Base-by-base conservation (phyloP, 2,888 invertebrate genomes). In the Polymixis flavicincta region DNA sequence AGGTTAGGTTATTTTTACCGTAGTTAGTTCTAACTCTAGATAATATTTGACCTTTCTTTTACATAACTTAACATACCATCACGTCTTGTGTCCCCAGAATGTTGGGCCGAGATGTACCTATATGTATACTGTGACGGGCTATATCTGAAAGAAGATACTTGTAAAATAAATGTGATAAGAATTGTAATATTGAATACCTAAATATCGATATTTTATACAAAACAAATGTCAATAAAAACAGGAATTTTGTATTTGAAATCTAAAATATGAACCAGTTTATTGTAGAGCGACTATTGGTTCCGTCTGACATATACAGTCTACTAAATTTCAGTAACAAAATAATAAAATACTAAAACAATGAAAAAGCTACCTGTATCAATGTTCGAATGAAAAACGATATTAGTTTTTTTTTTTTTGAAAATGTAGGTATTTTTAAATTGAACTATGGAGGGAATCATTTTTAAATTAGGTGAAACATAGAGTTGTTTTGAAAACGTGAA, bases 261-360 rank as follows among this genome's bases (percentile, higher is more conserved):
- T n/a, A 28, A 28, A 28, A 48, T 7, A 42, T n/a, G 28, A 37
- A 42, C 48, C 1, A 2, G 17, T 32, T 50, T 22, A 75, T 52
- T 48, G 28, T 42, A 50, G 14, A 19, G 5, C 1, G 11, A 48
- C 17, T 76, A 19, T 32, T 60, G 11, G 28, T 57, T 78, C 25
- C 13, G 6, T 22, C 13, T 25, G 17, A 32, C 45, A 78, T 50
- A 52, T 7, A 65, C 8, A n/a, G 9, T 5, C 4, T 32, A 14
- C 7, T 7, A 77, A 42, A 37, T 17, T 48, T 7, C 25, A 37
- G 22, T 32, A 45, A 45, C 60, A 74, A 60, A 17, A 28, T 32
- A 48, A 28, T 32, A 48, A 68, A 60, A 68, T 78, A n/a, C 17
- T 25, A 22, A 57, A 59, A 59, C 7, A 25, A 60, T 54, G 37